A percentile compares a stretch with the other conserved stretches of the same genome.
Conservation (phyloP, 2,797 vertebrate species). For the Brotula barbata region DNA sequence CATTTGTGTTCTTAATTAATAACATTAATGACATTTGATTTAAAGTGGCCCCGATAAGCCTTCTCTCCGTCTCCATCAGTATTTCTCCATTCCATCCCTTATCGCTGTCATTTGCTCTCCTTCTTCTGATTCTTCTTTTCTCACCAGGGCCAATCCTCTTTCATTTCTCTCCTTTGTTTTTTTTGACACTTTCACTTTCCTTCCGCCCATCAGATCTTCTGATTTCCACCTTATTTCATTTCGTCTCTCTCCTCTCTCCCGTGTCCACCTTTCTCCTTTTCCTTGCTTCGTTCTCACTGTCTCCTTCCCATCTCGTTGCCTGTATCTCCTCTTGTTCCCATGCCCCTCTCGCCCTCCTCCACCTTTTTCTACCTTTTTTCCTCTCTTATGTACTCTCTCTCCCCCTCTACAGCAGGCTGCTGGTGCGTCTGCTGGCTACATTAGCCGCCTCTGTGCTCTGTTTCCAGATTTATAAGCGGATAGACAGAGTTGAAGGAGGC, state of each 20-base stretch:
- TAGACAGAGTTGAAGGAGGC: slow-evolving; percentile 64
- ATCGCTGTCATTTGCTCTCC: not conserved
- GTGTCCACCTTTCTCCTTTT: not conserved
- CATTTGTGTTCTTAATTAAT: no score
- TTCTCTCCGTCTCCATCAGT: no score
- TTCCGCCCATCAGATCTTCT: not conserved
- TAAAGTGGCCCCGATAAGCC: not conserved
- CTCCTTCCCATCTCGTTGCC: not conserved
- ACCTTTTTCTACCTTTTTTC: no score
- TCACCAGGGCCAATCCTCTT: no score
- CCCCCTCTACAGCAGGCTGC: slow-evolving; percentile 42
- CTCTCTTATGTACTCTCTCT: not conserved
- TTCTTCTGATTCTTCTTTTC: not conserved
- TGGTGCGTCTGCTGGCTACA: slow-evolving; percentile 64
- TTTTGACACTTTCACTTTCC: not conserved
- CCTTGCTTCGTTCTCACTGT: not conserved
- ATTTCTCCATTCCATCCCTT: no score
- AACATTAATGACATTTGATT: no score
- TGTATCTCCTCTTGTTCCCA: not conserved
- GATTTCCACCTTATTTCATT: no score
- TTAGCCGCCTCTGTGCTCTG: slow-evolving; percentile 57
- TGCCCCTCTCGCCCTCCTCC: not conserved
- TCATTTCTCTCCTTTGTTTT: no score
- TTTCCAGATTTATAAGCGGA: slow-evolving; percentile 65
- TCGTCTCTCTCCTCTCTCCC: no score